Evolutionary conservation across 2,797 vertebrate species (phyloP), one percentile per base, ranked within the genome.

Genomic region (Mycteria americana): DNA sequence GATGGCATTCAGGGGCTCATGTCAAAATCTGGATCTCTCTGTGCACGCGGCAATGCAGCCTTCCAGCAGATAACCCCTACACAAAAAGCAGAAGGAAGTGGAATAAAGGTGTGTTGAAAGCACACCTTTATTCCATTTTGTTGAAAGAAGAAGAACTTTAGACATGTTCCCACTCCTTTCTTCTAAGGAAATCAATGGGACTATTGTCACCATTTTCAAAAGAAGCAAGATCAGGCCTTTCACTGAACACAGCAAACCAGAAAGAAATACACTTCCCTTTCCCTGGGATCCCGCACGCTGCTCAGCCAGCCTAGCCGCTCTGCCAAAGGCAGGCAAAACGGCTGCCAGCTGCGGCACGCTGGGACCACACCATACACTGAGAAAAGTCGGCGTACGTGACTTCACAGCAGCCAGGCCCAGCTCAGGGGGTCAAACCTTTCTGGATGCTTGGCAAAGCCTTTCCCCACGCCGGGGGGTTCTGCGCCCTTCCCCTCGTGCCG

Each of bases 61-160:
- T 94, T 91, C 88, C 86, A 92, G 88, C 89, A 89, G 93, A 78
- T 89, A 93, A 76, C 93, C 80, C 63, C 75, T 64, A 5, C 1
- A 93, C 68, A 93, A 92, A 95, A 95, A 77, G 41, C 64, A 89
- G 79, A 65, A 72, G 69, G 78, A 82, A 91, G 62, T 43, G 72
- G 85, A 92, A 95, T 85, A 92, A 91, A 96, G 60, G 89, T 93
- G 73, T 73, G 72, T 69, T 92, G 86, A 95, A 95, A 94, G 83
- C 45, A 2, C 24, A 70, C 35, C 45, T 96, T 94, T 77, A 72
- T 90, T 96, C 91, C 76, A 31, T 82, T 86, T 90, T 75, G 50
- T 88, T 93, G 75, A 93, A 96, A 93, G 79, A 77, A 85, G 79
- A 93, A 85, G 79, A 93, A 94, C 93, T 93, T 95, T 64, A 93